Base-by-base conservation (phyloP, 2,113 vertebrate genomes). In the Gallinago media region DNA sequence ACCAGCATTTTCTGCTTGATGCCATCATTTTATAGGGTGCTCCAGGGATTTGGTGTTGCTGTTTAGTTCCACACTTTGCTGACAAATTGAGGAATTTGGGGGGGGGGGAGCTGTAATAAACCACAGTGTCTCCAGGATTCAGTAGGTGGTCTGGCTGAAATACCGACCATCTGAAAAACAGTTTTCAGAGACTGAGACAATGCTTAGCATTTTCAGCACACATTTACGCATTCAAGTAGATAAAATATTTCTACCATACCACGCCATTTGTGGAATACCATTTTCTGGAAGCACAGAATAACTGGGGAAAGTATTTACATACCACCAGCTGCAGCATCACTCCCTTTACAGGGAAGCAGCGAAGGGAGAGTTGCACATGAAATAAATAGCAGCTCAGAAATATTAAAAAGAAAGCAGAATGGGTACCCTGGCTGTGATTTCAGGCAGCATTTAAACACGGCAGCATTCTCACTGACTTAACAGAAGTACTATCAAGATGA, bases 401-500 rank as follows among this genome's bases (percentile, higher is more conserved):
- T 9, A n/a, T 5, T 31, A 27, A 40, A 44, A 62, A 46, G 12
- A 13, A 38, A 59, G 15, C 8, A 10, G 11, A 6, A 17, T 4
- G 13, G 19, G 17, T 3, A 34, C 15, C 8, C 12, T 9, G n/a
- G 5, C 6, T 9, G 38, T 0, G 0, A 36, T 15, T 5, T 36
- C 32, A 8, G 14, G 54, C n/a, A 27, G 29, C 16, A 8, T 2
- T 65, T 11, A 42, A 26, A 38, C 12, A 5, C 0, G 23, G 17
- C 32, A 13, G 8, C 15, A 6, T 32, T 12, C 42, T 10, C 16
- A 1, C 0, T 11, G 23, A 2, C 27, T 27, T 27, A 21, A 4
- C 3, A 4, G 5, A n/a, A 27, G 27, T 3, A 16, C 10, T 46
- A 23, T 12, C 18, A 27, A 12, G 46, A 32, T 0, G 17, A 49